Base-by-base conservation (phyloP, 2,797 vertebrate genomes). In the Lindbergichthys nudifrons region DNA sequence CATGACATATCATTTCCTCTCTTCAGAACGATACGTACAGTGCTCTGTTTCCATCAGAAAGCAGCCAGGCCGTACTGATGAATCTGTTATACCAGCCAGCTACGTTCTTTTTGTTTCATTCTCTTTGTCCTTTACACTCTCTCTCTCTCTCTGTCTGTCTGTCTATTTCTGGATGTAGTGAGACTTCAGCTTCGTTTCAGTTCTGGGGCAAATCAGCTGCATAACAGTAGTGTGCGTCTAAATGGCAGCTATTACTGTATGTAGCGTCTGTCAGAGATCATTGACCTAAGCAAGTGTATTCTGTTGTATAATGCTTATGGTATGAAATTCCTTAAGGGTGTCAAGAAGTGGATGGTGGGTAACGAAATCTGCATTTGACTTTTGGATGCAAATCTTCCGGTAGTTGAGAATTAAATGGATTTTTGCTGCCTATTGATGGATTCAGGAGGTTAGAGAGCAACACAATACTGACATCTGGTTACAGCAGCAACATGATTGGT, bases 1-100 rank as follows among this genome's bases (percentile, higher is more conserved):
- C 84, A 67, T 91, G 91, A 87, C 91, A 90, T 86, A 89, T 89
- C 50, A 88, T 90, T 90, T 90, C 89, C 88, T 84, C 68, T 85
- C 63, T 69, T 84, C 64, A 79, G 79, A 87, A 61, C 47, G 60
- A 88, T 84, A 68, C 61, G 63, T 70, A 72, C 48, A 72, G 75
- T 58, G 61, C 85, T 80, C 71, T 56, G 79, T 85, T 90, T 87
- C 88, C 81, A 85, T 88, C 89, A 86, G 82, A 92, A 87, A 52
- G 80, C 87, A 86, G n/a, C 76, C 75, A 66, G 77, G 79, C 89
- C 87, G 53, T 67, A 65, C 85, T 86, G 91, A 92, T 91, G 83
- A 87, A 92, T 87, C 70, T 73, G 75, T 84, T 87, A 71, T 78
- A 75, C 79, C 60, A 53, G 47, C 77, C 72, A 69, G 57, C 76